Conservation (phyloP, 2,113 vertebrate species). For the Callospermophilus lateralis region DNA sequence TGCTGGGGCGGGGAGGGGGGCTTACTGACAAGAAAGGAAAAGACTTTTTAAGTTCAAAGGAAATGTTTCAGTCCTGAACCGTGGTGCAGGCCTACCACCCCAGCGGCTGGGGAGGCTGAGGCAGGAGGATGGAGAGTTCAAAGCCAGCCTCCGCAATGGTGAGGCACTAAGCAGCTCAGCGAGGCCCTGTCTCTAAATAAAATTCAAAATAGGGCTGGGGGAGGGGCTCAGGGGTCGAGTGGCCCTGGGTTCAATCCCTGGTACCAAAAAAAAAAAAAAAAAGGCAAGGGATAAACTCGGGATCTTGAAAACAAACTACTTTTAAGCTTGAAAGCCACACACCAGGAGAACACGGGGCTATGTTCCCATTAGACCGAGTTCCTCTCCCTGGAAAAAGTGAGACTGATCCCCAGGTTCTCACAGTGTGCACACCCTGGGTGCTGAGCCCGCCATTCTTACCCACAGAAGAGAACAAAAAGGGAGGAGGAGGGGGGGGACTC, state of each 20-base stretch:
- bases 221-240: too few species aligned
- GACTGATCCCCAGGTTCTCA: constrained; percentile 59
- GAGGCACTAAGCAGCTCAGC: too few species aligned
- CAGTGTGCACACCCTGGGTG: constrained; percentile 2
- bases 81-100: too few species aligned
- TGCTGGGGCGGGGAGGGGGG: background rate
- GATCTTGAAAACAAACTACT: constrained; percentile 81
- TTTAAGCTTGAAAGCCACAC: constrained; percentile 81
- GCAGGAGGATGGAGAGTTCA: too few species aligned
- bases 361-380: constrained; percentile 79
- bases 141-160: too few species aligned
- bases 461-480: background rate
- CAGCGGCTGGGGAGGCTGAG: too few species aligned
- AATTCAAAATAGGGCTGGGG: too few species aligned
- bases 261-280: background rate
- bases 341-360: constrained; percentile 54
- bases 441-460: background rate
- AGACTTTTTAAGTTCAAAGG: constrained; percentile 68
- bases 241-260: too few species aligned
- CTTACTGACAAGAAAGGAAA: background rate
- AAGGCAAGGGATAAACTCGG: constrained; percentile 70
- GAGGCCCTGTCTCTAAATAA: too few species aligned
- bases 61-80: background rate
- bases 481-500: background rate
- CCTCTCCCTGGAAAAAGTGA: constrained; percentile 61